phyloP scores from a whole-genome alignment of 1,140 invertebrate genomes.

The Fopius arisanus region DNA sequence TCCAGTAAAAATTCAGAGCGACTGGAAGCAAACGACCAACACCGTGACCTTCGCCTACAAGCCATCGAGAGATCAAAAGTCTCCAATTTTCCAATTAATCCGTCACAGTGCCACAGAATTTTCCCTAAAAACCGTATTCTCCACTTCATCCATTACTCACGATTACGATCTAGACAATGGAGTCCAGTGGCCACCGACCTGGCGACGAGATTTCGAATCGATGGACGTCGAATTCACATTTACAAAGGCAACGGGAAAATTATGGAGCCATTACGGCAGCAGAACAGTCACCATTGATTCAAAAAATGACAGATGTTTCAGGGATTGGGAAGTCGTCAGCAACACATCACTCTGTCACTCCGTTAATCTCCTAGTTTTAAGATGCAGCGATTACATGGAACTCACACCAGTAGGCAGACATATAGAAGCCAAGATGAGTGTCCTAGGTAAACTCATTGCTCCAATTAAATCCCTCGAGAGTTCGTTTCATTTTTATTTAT shows the following conservation, averaged over 20 bases:
- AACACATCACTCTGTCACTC: constrained; percentile 52
- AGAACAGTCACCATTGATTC: constrained; percentile 36
- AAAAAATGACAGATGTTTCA: constrained; percentile 45
- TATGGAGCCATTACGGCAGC: constrained; percentile 56
- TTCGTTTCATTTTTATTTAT: too few relatives aligned
- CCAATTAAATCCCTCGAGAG: too few relatives aligned
- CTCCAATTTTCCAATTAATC: constrained; percentile 43
- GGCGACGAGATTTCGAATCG: constrained; percentile 45
- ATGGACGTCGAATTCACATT: constrained; percentile 55
- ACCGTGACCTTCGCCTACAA: constrained; percentile 50
- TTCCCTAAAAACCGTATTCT: constrained; percentile 41
- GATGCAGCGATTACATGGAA: constrained; percentile 54
- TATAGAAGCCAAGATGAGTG: constrained; percentile 53
- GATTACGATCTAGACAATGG: constrained; percentile 47
- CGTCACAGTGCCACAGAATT: constrained; percentile 45
- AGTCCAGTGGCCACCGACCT: constrained; percentile 58
- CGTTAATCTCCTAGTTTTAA: constrained; percentile 54
- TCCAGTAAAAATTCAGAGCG: constrained; percentile 41
- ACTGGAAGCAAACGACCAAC: constrained; percentile 58
- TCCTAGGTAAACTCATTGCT: constrained; percentile 50
- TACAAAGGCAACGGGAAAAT: constrained; percentile 43
- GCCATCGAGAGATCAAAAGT: constrained; percentile 33
- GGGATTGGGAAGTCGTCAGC: constrained; percentile 54
- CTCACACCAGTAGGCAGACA: constrained; percentile 56
- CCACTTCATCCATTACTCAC: constrained; percentile 43